A percentile compares a stretch with the other conserved stretches of the same genome.
These are phyloP conservation scores for Coccyzus lansbergi DNA, from an alignment of 2,797 vertebrate genomes.

Conservation along the genomic window DNA sequence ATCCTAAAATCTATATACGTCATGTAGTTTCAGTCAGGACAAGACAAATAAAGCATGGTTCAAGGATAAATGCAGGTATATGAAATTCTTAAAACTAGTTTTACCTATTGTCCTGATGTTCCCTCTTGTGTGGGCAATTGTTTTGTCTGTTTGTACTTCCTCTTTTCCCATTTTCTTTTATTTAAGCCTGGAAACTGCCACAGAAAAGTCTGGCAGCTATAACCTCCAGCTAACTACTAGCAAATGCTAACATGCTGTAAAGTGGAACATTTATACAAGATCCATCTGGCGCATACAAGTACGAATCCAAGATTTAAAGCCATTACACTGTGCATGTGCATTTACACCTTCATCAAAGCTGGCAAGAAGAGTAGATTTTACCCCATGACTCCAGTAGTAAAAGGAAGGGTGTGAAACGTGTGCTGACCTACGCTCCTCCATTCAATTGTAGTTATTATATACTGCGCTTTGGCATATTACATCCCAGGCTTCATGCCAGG, in stretches of 20 bases:
- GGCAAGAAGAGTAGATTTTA: constrained; percentile 55
- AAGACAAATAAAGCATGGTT: neutral
- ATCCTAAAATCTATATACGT: neutral
- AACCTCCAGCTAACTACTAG: constrained; percentile 75
- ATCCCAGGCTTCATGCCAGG: constrained; percentile 36
- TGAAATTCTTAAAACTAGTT: constrained; percentile 6
- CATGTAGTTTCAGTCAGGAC: neutral
- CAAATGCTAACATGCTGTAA: constrained; percentile 79
- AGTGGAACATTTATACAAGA: constrained; percentile 76
- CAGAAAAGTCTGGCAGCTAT: constrained; percentile 76
- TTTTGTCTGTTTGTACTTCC: neutral
- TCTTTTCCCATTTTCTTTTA: neutral
- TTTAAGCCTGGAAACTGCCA: constrained; percentile 67
- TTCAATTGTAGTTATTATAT: neutral
- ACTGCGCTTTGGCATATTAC: neutral
- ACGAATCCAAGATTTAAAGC: constrained; percentile 74
- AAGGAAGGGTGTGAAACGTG: constrained; percentile 48
- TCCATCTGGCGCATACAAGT: constrained; percentile 71
- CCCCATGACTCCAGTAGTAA: constrained; percentile 55
- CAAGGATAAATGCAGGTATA: neutral
- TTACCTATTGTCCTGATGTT: constrained; percentile 2
- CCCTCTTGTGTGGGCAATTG: neutral
- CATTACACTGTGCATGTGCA: constrained; percentile 64
- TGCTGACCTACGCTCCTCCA: neutral
- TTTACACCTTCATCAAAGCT: constrained; percentile 69